phyloP scores from a whole-genome alignment of 2,888 invertebrate genomes.

The Temnothorax unifasciatus region DNA sequence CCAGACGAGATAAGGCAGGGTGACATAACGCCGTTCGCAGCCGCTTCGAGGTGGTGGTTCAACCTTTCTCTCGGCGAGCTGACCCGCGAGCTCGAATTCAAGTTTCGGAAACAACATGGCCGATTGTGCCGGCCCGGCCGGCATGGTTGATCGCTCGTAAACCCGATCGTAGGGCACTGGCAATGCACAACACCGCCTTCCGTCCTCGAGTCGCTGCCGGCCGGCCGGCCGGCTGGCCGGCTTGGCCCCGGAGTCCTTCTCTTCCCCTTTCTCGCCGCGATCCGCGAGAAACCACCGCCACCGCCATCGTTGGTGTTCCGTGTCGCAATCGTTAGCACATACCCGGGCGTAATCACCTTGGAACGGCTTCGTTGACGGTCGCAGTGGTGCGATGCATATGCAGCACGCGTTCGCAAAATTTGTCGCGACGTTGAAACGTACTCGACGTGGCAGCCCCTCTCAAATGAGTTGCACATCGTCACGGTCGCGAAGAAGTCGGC shows the following conservation, averaged over 20 bases:
- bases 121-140: constrained; percentile 50
- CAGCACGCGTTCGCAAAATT: constrained; percentile 66
- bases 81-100: constrained; percentile 69
- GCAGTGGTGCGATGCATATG: constrained; percentile 61
- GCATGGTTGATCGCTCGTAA: constrained; percentile 60
- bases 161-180: constrained; percentile 70
- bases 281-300: constrained; percentile 50
- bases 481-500: constrained; percentile 46
- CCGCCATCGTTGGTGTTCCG: constrained; percentile 59
- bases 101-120: constrained; percentile 69
- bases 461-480: constrained; percentile 58
- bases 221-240: constrained; percentile 6
- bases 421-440: constrained; percentile 60
- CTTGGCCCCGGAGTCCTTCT: constrained; percentile 35
- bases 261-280: background rate
- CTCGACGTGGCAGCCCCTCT: constrained; percentile 54
- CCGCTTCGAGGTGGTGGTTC: constrained; percentile 47
- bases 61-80: constrained; percentile 69
- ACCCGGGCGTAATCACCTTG: constrained; percentile 75
- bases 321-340: constrained; percentile 76
- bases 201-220: constrained; percentile 43
- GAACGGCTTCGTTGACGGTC: constrained; percentile 57
- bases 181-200: constrained; percentile 64
- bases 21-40: constrained; percentile 40
- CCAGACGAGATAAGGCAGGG: constrained; percentile 22